These are phyloP conservation scores for Onychostoma macrolepis DNA, from an alignment of 2,113 vertebrate species.

Conservation along the genomic window DNA sequence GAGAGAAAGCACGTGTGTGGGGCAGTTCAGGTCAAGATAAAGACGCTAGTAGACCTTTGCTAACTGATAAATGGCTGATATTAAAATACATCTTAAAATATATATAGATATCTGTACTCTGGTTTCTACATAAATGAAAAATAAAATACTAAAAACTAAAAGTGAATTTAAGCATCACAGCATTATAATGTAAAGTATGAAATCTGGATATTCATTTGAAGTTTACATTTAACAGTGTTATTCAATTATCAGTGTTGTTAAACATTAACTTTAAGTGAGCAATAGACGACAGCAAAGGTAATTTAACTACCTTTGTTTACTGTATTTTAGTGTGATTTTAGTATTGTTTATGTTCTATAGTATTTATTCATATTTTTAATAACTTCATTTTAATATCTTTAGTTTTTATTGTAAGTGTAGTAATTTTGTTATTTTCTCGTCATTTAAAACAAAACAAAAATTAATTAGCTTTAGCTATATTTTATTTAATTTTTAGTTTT, in stretches of 20 bases:
- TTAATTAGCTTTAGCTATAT: no score
- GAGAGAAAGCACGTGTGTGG: not conserved
- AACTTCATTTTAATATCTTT: not conserved
- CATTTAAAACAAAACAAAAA: no score
- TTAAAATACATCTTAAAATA: no score
- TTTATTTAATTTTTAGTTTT: no score
- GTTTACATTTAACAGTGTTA: not conserved
- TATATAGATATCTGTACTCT: not conserved
- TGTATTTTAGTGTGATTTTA: not conserved
- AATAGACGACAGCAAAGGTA: not conserved
- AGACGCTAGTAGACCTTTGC: not conserved
- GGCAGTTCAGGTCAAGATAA: constrained; percentile 3
- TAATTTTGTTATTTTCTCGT: not conserved
- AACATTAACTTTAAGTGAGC: not conserved
- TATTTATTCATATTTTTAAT: not conserved
- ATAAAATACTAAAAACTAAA: not conserved
- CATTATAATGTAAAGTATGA: not conserved
- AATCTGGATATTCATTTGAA: not conserved
- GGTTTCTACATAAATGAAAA: not conserved
- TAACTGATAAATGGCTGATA: not conserved
- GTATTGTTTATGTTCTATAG: not conserved
- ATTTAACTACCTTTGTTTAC: not conserved
- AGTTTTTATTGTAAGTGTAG: not conserved
- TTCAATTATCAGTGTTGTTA: not conserved
- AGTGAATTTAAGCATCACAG: not conserved